phyloP scores from a whole-genome alignment of 2,113 vertebrate genomes.

The Nestor notabilis region DNA sequence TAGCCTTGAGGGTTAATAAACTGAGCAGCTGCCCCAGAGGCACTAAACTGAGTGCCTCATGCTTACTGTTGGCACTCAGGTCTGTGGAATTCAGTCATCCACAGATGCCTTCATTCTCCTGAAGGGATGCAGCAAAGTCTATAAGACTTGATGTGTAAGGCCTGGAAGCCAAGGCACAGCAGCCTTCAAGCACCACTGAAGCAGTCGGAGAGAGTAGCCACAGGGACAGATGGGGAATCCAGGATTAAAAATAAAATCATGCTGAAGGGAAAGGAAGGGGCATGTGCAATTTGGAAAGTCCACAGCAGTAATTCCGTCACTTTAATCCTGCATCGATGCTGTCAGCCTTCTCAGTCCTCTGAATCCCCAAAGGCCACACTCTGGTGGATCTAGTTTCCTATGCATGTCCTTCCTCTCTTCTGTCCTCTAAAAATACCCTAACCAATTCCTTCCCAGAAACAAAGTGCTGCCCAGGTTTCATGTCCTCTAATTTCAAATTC shows the following conservation, averaged over 20 bases:
- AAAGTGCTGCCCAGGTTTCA: not conserved
- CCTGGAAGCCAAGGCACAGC: conserved; percentile 25
- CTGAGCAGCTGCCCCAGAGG: conserved; percentile 15
- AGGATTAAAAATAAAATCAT: conserved; percentile 63
- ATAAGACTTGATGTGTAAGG: conserved; percentile 10
- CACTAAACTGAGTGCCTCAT: not conserved
- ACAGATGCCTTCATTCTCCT: not conserved
- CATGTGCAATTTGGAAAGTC: conserved; percentile 48
- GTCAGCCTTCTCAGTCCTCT: conserved; percentile 3
- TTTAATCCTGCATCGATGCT: not conserved
- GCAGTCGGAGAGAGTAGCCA: conserved; percentile 62
- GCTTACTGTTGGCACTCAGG: not conserved
- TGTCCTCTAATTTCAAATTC: not conserved
- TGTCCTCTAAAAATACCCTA: conserved; percentile 13
- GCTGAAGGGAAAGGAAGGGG: conserved; percentile 28
- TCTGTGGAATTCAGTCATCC: conserved; percentile 26
- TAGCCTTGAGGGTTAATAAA: not conserved
- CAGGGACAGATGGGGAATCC: conserved; percentile 43
- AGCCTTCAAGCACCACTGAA: conserved; percentile 54
- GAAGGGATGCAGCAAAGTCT: conserved; percentile 11
- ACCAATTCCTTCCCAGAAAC: not conserved
- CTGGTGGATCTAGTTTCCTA: conserved; percentile 2
- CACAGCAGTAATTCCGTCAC: not conserved
- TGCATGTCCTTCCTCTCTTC: not conserved
- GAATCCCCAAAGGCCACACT: not conserved